Conservation (phyloP, 2,113 vertebrate species). For the Gnathonemus longibarbis region DNA sequence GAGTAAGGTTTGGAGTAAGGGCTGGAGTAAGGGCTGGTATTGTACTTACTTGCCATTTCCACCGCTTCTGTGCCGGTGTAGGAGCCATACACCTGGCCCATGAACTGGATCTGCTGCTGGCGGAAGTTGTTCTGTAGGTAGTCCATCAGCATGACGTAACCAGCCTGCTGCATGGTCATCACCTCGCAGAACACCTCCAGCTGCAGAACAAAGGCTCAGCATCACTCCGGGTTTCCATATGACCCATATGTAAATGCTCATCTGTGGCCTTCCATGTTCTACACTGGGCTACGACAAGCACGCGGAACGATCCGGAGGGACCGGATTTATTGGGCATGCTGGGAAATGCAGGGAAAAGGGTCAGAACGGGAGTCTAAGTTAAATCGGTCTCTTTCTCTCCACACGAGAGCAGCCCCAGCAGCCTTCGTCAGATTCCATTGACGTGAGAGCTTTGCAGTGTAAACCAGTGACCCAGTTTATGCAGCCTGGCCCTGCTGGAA, state of each 20-base stretch:
- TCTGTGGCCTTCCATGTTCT: background rate
- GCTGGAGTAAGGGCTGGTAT: background rate
- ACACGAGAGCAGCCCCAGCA: background rate
- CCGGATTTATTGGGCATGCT: background rate
- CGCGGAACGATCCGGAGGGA: background rate
- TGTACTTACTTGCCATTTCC: constrained; percentile 73
- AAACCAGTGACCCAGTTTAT: constrained; percentile 4
- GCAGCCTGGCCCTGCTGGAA: background rate
- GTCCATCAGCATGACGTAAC: constrained; percentile 96
- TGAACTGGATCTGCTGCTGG: constrained; percentile 81
- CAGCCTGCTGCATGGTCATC: constrained; percentile 94
- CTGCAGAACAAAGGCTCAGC: constrained; percentile 45
- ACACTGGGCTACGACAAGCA: background rate
- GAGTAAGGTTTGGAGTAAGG: background rate
- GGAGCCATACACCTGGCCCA: constrained; percentile 82
- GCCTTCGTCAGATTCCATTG: background rate
- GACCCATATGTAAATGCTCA: constrained; percentile 16
- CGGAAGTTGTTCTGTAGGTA: constrained; percentile 95
- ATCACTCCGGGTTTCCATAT: constrained; percentile 32
- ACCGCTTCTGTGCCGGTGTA: constrained; percentile 87
- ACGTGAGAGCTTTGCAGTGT: background rate
- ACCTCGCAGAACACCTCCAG: constrained; percentile 91
- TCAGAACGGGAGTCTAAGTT: background rate
- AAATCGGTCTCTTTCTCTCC: background rate
- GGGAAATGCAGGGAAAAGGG: background rate